Evolutionary conservation across 2,113 vertebrate species (phyloP).

Genomic region (Phylloscopus trochilus): DNA sequence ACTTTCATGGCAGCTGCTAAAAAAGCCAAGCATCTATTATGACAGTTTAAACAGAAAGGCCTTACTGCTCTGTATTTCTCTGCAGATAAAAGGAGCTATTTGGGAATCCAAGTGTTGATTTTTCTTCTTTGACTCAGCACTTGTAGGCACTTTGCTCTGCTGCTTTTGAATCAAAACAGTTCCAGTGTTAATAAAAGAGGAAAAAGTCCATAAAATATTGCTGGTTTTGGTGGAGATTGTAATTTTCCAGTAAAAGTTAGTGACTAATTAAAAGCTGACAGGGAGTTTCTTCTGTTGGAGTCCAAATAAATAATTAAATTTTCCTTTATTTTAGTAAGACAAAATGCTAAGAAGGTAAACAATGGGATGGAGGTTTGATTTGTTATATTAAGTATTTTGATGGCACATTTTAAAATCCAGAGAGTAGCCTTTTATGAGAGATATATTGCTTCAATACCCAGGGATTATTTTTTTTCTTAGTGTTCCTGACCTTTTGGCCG

Average conservation of each 20-base stretch:
- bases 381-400: neutral
- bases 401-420: conserved; percentile 1
- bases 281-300: neutral
- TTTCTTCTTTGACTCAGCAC: neutral
- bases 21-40: neutral
- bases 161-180: neutral
- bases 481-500: conserved; percentile 43
- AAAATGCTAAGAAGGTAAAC: neutral
- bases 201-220: conserved; percentile 1
- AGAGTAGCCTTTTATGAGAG: conserved; percentile 21
- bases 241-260: conserved; percentile 1
- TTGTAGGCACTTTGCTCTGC: neutral
- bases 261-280: neutral
- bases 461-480: conserved; percentile 35
- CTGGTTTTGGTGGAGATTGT: neutral
- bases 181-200: neutral
- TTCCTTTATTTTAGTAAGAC: neutral
- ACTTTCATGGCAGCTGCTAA: neutral
- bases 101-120: neutral
- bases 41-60: neutral
- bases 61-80: neutral
- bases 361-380: neutral
- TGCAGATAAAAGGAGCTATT: neutral
- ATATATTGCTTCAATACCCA: conserved; percentile 24
- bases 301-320: neutral